These are phyloP conservation scores for Parnassius mnemosyne DNA, from an alignment of 2,888 invertebrate genomes.

Conservation along the genomic window DNA sequence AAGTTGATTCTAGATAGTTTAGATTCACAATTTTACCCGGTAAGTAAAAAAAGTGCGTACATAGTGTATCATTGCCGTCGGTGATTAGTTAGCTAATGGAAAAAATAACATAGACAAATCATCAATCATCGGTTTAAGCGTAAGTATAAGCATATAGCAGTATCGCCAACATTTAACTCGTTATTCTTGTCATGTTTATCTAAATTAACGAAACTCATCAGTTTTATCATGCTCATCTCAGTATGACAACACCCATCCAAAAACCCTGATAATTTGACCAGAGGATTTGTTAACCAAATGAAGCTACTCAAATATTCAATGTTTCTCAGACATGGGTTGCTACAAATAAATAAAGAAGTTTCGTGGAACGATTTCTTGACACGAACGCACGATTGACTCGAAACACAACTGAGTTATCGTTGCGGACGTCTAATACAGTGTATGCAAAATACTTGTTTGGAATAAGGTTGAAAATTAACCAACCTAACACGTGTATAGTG, in stretches of 20 bases:
- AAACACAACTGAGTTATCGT: slow-evolving; percentile 42
- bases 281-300: slow-evolving; percentile 23
- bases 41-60: too few species aligned
- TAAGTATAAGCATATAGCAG: too few species aligned
- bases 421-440: slow-evolving; percentile 42
- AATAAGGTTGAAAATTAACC: slow-evolving; percentile 45
- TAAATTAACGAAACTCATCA: background rate
- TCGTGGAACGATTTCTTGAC: slow-evolving; percentile 64
- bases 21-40: too few species aligned
- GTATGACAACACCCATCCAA: slow-evolving; percentile 1
- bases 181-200: too few species aligned
- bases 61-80: too few species aligned
- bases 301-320: slow-evolving; percentile 57
- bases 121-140: too few species aligned
- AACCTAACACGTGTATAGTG: slow-evolving; percentile 21
- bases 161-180: too few species aligned
- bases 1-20: too few species aligned
- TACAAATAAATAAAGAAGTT: slow-evolving; percentile 55
- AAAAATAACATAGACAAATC: too few species aligned
- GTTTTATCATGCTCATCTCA: slow-evolving; percentile 11
- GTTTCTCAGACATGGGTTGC: slow-evolving; percentile 51
- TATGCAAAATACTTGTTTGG: slow-evolving; percentile 37
- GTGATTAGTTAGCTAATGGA: too few species aligned
- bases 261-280: slow-evolving; percentile 8
- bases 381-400: slow-evolving; percentile 51